These are phyloP conservation scores for Sinohyriopsis cumingii DNA, from an alignment of 2,888 invertebrate species.

Conservation along the genomic window DNA sequence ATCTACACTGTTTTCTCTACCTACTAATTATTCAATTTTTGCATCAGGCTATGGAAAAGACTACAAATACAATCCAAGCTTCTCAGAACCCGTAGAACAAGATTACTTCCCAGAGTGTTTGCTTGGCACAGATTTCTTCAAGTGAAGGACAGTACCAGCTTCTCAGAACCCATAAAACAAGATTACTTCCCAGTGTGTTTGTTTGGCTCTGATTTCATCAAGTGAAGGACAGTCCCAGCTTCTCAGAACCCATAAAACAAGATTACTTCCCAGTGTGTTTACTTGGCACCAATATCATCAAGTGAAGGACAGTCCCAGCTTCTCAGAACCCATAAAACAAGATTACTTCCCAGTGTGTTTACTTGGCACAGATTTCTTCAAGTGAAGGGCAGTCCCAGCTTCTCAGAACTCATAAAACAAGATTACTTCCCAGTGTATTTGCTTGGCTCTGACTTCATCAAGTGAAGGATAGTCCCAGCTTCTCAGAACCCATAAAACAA, in stretches of 20 bases:
- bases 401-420: slow-evolving; percentile 54
- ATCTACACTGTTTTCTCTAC: neutral
- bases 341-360: slow-evolving; percentile 65
- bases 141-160: slow-evolving; percentile 19
- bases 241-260: slow-evolving; percentile 54
- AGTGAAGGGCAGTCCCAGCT: slow-evolving; percentile 21
- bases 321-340: slow-evolving; percentile 54
- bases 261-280: slow-evolving; percentile 64
- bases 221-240: slow-evolving; percentile 58
- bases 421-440: slow-evolving; percentile 65
- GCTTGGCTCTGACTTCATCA: slow-evolving; percentile 61
- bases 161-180: slow-evolving; percentile 54
- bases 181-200: slow-evolving; percentile 65
- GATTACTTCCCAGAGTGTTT: slow-evolving; percentile 65
- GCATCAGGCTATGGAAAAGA: slow-evolving; percentile 73
- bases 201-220: slow-evolving; percentile 61
- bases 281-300: slow-evolving; percentile 61
- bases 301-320: slow-evolving; percentile 50
- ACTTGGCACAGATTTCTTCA: slow-evolving; percentile 61
- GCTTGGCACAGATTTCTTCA: slow-evolving; percentile 61
- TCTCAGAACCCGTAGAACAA: slow-evolving; percentile 55
- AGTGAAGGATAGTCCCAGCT: slow-evolving; percentile 58
- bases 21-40: neutral
- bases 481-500: slow-evolving; percentile 17
- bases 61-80: slow-evolving; percentile 64